Evolutionary conservation across 2,888 invertebrate genomes (phyloP).

Genomic region (Molorchus minor): DNA sequence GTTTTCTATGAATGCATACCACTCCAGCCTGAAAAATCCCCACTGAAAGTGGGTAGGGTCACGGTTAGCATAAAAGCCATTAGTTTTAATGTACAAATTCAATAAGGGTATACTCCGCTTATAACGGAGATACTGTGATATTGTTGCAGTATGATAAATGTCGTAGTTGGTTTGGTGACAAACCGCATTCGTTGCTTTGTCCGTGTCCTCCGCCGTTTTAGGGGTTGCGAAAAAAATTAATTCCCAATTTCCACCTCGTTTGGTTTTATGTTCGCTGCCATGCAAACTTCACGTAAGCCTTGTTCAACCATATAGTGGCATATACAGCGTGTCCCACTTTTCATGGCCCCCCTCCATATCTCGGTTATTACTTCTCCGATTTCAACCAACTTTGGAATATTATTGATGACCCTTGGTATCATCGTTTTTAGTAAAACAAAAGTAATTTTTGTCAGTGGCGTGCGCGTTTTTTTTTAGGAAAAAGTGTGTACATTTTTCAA

Average conservation of each 20-base stretch:
- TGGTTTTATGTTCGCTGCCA: background rate
- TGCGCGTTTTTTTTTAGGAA: no score
- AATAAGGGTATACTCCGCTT: slow-evolving; percentile 27
- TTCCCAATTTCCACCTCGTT: slow-evolving; percentile 32
- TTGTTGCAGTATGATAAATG: slow-evolving; percentile 41
- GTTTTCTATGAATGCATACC: no score
- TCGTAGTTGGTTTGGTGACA: slow-evolving; percentile 39
- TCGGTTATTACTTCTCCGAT: no score
- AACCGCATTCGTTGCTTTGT: slow-evolving; percentile 38
- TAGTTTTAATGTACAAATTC: slow-evolving; percentile 21
- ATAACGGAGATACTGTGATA: slow-evolving; percentile 29
- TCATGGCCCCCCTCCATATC: no score
- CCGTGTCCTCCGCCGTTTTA: slow-evolving; percentile 21
- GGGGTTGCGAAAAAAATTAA: slow-evolving; percentile 36
- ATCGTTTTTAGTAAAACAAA: no score
- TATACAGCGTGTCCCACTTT: background rate
- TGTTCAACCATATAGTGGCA: background rate
- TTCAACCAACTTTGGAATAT: no score
- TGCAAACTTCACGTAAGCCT: background rate
- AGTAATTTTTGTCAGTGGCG: no score
- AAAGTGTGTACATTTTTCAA: no score
- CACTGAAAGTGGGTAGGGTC: slow-evolving; percentile 5
- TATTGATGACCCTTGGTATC: no score
- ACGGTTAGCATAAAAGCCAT: slow-evolving; percentile 19
- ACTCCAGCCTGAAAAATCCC: no score